Evolutionary conservation across 2,113 vertebrate species (phyloP).

Genomic region (Tachysurus fulvidraco): DNA sequence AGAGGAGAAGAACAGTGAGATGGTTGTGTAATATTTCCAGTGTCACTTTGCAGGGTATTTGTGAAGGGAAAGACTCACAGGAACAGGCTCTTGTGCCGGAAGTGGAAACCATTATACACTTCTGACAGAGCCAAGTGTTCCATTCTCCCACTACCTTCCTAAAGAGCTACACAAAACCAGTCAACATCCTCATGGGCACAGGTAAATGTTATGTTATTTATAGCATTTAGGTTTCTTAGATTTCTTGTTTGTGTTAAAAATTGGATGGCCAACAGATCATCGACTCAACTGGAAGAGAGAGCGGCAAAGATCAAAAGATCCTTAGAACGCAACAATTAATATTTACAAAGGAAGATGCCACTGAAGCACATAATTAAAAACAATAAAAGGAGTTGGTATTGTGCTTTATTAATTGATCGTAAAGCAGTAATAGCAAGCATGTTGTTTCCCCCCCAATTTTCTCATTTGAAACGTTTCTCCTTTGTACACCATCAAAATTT

Average conservation of each 20-base stretch:
- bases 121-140: constrained; percentile 16
- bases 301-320: not conserved
- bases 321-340: not conserved
- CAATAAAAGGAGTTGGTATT: constrained; percentile 10
- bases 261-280: constrained; percentile 26
- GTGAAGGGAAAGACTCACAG: constrained; percentile 5
- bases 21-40: not conserved
- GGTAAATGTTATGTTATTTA: constrained; percentile 19
- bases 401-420: constrained; percentile 73
- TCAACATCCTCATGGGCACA: constrained; percentile 37
- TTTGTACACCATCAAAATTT: constrained; percentile 62
- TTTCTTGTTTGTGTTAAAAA: constrained; percentile 29
- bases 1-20: not conserved
- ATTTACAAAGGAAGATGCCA: not conserved
- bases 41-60: not conserved
- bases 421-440: constrained; percentile 72
- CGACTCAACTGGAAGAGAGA: constrained; percentile 38
- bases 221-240: not conserved
- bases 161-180: constrained; percentile 31
- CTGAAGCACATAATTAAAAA: constrained; percentile 1
- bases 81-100: constrained; percentile 27
- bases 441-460: constrained; percentile 55
- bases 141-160: constrained; percentile 36
- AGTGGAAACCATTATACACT: constrained; percentile 31
- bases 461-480: constrained; percentile 61